phyloP scores from a whole-genome alignment of 2,888 invertebrate genomes.

The Neuroscelio doddi region DNA sequence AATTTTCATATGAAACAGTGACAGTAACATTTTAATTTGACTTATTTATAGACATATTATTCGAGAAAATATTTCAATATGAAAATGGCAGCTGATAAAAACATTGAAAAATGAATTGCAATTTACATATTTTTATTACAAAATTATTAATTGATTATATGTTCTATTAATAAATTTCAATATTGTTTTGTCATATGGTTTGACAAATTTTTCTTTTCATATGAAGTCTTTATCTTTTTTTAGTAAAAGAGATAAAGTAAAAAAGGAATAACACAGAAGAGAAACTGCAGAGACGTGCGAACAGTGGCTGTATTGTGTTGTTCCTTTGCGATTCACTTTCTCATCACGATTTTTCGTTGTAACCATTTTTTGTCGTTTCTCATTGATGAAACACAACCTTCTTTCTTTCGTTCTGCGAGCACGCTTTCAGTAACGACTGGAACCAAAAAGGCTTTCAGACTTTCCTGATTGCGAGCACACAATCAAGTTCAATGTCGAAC shows the following conservation, averaged over 20 bases:
- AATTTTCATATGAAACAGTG: slow-evolving; percentile 13
- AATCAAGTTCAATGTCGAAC: slow-evolving; percentile 43
- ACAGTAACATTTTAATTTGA: no score
- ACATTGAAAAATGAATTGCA: no score
- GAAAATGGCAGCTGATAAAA: no score
- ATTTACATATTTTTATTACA: no score
- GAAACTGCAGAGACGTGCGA: slow-evolving; percentile 28
- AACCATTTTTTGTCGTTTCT: slow-evolving; percentile 38
- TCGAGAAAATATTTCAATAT: no score
- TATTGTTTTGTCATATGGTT: no score
- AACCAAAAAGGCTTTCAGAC: slow-evolving; percentile 32
- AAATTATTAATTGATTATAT: no score
- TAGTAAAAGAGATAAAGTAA: slow-evolving; percentile 13
- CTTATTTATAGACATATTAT: no score
- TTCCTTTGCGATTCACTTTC: slow-evolving; percentile 33
- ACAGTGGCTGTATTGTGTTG: slow-evolving; percentile 14
- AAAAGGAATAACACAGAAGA: slow-evolving; percentile 22
- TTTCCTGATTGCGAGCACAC: slow-evolving; percentile 37
- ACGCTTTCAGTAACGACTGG: slow-evolving; percentile 33
- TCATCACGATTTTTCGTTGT: slow-evolving; percentile 37
- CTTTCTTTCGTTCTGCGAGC: slow-evolving; percentile 19
- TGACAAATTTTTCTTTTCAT: no score
- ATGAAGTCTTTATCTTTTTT: slow-evolving; percentile 27
- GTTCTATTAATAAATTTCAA: no score
- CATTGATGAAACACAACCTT: slow-evolving; percentile 26